Percentiles rank a stretch among this genome's conserved stretches.
phyloP scores from a whole-genome alignment of 2,113 vertebrate species.

The Mormyrus iriodes region DNA sequence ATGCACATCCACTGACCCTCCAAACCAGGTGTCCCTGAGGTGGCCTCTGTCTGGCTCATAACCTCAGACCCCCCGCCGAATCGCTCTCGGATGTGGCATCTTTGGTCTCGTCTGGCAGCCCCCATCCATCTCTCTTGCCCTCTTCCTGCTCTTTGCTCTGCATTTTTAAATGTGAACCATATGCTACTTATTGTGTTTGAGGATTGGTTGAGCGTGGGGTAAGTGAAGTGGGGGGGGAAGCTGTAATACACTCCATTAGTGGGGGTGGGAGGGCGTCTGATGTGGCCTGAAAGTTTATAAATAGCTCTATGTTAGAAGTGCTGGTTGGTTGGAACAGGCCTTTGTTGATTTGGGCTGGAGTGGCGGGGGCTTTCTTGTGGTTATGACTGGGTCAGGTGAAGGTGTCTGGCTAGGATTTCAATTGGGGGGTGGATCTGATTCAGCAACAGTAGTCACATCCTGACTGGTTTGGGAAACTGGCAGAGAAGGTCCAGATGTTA shows the following conservation, averaged over 20 bases:
- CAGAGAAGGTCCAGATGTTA: conserved; percentile 26
- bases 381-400: conserved; percentile 43
- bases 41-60: not conserved
- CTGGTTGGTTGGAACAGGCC: conserved; percentile 25
- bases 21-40: not conserved
- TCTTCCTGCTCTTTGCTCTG: conserved; percentile 43
- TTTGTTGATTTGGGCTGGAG: conserved; percentile 15
- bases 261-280: conserved; percentile 6
- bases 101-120: not conserved
- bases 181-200: conserved; percentile 43
- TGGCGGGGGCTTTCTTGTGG: conserved; percentile 41
- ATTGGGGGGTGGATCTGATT: conserved; percentile 45
- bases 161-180: conserved; percentile 57
- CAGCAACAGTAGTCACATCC: conserved; percentile 52
- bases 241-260: conserved; percentile 27
- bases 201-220: conserved; percentile 16
- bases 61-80: not conserved
- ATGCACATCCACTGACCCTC: not conserved
- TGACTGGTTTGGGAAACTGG: conserved; percentile 33
- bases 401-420: conserved; percentile 31
- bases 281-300: conserved; percentile 30
- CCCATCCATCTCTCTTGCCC: not conserved
- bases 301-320: conserved; percentile 30
- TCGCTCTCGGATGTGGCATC: not conserved
- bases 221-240: conserved; percentile 24